Evolutionary conservation across 2,113 vertebrate genomes (phyloP), one percentile per base, ranked within the genome.

Genomic region (Megatriorchis doriae): DNA sequence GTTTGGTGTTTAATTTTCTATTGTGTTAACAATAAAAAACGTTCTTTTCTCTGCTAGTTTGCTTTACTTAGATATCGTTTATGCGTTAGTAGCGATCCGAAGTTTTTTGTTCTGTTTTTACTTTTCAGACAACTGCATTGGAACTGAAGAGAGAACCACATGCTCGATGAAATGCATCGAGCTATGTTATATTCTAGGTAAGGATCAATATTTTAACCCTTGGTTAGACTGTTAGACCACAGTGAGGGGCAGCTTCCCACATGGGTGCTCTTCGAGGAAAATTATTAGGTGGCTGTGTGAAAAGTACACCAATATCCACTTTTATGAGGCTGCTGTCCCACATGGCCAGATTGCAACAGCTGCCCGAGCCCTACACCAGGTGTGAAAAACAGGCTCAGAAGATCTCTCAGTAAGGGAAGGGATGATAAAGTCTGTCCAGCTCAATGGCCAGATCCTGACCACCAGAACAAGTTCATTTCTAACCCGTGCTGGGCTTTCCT

Each of bases 1-100:
- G 48, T 86, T 80, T 90, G 50, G 65, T 34, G 74, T 68, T 95
- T 92, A 95, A 94, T 52, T 94, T 88, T 91, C 71, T 77, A 16
- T 94, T 93, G 80, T 96, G 34, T 10, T 61, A 82, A 70, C 40
- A 22, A 45, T 78, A 79, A 84, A 73, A 42, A n/a, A 10, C 2
- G 4, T 71, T 65, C 4, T 80, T 55, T 94, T 89, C 31, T 23
- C n/a, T 62, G 17, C 16, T 67, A 9, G 73, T 96, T 94, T 67
- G 18, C 53, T 90, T 52, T 70, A 34, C 61, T 89, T 91, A 50
- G 93, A 77, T 78, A 6, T 10, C 59, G 26, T 61, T 86, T 74
- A 65, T 1, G 1, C 16, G 11, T 65, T 66, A 77, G 29, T 17
- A 78, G 26, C 0, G 2, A n/a, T 74, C 23, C 40, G 34, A n/a